Percentiles rank a stretch among this genome's conserved stretches.
Evolutionary conservation across 2,797 vertebrate species (phyloP).

Genomic region (Stomatorhinus walkeri): DNA sequence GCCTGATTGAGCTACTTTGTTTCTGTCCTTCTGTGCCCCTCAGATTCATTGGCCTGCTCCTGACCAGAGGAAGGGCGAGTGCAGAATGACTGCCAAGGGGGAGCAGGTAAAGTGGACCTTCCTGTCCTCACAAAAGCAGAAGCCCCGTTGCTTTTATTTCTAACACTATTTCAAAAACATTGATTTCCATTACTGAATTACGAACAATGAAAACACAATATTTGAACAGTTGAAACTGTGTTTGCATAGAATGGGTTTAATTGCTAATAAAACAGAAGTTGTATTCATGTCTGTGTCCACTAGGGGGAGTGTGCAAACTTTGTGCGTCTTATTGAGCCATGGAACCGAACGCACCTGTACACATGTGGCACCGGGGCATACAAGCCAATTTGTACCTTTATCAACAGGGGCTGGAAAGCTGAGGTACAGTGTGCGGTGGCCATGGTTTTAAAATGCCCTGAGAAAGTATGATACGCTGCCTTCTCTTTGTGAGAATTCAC

Average conservation of each 20-base stretch:
- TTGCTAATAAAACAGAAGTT: background rate
- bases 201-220: background rate
- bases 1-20: background rate
- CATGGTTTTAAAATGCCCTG: background rate
- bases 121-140: background rate
- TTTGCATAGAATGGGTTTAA: background rate
- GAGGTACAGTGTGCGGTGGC: conserved; percentile 52
- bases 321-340: conserved; percentile 70
- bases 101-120: conserved; percentile 42
- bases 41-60: conserved; percentile 62
- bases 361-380: conserved; percentile 76
- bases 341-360: conserved; percentile 80
- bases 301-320: conserved; percentile 80
- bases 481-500: background rate
- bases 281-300: conserved; percentile 1
- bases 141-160: background rate
- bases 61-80: conserved; percentile 50
- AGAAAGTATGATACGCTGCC: background rate
- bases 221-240: background rate
- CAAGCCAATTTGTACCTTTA: conserved; percentile 72
- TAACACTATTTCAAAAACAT: background rate
- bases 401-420: conserved; percentile 75
- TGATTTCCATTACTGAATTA: background rate
- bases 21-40: conserved; percentile 14
- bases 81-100: conserved; percentile 57